phyloP scores from a whole-genome alignment of 37 sponge, comb jelly and placozoan genomes.

The Bolinopsis microptera region DNA sequence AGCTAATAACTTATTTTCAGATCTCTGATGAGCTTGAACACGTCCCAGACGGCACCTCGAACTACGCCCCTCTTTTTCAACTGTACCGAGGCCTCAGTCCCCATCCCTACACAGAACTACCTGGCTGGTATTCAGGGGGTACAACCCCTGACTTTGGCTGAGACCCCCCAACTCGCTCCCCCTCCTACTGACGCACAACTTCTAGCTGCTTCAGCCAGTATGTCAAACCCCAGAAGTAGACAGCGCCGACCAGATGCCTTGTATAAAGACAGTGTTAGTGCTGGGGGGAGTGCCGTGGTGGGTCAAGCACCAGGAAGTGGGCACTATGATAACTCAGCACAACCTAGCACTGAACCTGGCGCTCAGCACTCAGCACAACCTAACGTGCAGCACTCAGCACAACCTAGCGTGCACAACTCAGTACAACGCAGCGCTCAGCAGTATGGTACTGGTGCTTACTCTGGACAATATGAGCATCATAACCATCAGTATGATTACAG shows the following conservation, averaged over 20 bases:
- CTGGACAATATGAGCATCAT: background rate
- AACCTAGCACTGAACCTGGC: too few relatives aligned
- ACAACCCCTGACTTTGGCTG: background rate
- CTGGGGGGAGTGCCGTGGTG: background rate
- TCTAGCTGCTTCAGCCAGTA: background rate
- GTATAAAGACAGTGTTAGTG: background rate
- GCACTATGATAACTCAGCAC: background rate
- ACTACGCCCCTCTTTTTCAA: slow-evolving; percentile 28
- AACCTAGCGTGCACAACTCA: too few relatives aligned
- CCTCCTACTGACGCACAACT: slow-evolving; percentile 2
- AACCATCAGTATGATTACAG: background rate
- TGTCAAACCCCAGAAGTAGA: background rate
- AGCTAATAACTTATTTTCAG: background rate
- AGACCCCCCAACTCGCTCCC: background rate
- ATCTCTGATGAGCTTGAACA: background rate
- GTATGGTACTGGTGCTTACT: background rate
- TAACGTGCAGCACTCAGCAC: too few relatives aligned
- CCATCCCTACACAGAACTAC: slow-evolving; percentile 33
- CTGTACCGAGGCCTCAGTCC: slow-evolving; percentile 24
- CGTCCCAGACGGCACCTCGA: background rate
- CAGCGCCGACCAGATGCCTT: background rate
- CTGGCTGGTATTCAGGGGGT: slow-evolving; percentile 26
- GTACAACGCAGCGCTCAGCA: background rate
- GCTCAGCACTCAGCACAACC: too few relatives aligned
- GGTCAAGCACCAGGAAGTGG: background rate